Base-by-base conservation (phyloP, 2,797 vertebrate genomes). In the Acomys russatus region DNA sequence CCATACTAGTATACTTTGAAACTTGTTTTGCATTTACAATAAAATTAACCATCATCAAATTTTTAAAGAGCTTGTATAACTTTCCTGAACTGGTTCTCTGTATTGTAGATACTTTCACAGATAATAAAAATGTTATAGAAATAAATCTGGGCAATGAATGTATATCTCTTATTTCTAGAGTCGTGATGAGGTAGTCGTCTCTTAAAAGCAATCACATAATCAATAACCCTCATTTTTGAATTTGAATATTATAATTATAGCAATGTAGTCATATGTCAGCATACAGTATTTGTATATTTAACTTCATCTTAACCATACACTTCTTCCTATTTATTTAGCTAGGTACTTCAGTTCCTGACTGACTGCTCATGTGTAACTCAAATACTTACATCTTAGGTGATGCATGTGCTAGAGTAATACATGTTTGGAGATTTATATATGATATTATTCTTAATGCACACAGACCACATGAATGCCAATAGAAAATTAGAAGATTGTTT, bases 231-330 rank as follows among this genome's bases (percentile, higher is more conserved):
- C 71, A 94, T 88, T 91, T 95, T 98, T 98, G 97, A 98, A 98
- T 97, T 97, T 97, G 95, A 94, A 96, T 94, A 98, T 98, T 96
- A 88, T 97, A 98, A 98, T 98, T 98, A 98, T 98, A 96, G 87
- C 74, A 96, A 82, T 97, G 78, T 59, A 95, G 91, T 98, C 93
- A 94, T 97, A 96, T 97, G 93, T 94, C 70, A 76, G 38, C 94
- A 94, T 93, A 95, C 74, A 91, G 74, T 88, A 94, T 92, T 97
- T 97, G 92, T 35, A 74, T 73, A 66, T 96, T 49, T 91, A 4
- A 71, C 88, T 97, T 97, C 93, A 97, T 97, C 96, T 97, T 51
- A 94, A 96, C 56, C 86, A 73, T 88, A 91, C 14, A 51, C 54
- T 96, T 97, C 79, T 94, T 83, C 59, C 96, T 84, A 74, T 61